phyloP scores from a whole-genome alignment of 2,113 vertebrate species.

The Muntiacus muntjak region DNA sequence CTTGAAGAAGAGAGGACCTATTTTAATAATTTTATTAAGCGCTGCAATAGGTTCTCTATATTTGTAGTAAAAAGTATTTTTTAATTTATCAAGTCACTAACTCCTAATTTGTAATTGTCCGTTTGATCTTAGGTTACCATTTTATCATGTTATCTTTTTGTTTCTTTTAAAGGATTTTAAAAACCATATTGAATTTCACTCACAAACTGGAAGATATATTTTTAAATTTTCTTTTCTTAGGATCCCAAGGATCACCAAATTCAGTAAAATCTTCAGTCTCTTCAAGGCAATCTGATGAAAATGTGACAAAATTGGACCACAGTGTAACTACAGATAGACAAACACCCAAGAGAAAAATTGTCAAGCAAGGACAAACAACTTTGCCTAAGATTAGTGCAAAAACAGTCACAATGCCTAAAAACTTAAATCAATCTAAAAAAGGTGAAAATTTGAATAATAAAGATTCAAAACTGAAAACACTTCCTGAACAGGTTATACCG shows the following conservation, averaged over 20 bases:
- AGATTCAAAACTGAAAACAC: constrained; percentile 77
- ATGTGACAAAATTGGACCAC: constrained; percentile 74
- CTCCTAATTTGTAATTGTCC: not conserved
- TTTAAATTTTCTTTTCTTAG: constrained; percentile 78
- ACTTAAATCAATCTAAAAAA: constrained; percentile 75
- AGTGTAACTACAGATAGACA: constrained; percentile 73
- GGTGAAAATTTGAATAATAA: constrained; percentile 72
- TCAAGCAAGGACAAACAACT: constrained; percentile 77
- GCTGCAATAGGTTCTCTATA: not conserved
- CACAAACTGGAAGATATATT: constrained; percentile 26
- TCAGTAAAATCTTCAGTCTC: constrained; percentile 83
- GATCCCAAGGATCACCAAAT: constrained; percentile 79
- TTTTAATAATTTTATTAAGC: constrained; percentile 24
- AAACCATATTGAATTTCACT: constrained; percentile 44
- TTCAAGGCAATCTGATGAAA: constrained; percentile 88
- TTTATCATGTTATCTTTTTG: constrained; percentile 31
- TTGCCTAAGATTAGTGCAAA: constrained; percentile 82
- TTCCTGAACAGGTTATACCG: constrained; percentile 59
- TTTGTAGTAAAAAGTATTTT: not conserved
- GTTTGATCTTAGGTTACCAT: constrained; percentile 10
- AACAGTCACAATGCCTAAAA: constrained; percentile 75
- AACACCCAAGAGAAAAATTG: constrained; percentile 83
- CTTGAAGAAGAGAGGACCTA: constrained; percentile 20
- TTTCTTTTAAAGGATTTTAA: constrained; percentile 43
- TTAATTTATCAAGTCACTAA: not conserved